Evolutionary conservation across 2,113 vertebrate species (phyloP), one percentile per base, ranked within the genome.

Genomic region (Mugil cephalus): DNA sequence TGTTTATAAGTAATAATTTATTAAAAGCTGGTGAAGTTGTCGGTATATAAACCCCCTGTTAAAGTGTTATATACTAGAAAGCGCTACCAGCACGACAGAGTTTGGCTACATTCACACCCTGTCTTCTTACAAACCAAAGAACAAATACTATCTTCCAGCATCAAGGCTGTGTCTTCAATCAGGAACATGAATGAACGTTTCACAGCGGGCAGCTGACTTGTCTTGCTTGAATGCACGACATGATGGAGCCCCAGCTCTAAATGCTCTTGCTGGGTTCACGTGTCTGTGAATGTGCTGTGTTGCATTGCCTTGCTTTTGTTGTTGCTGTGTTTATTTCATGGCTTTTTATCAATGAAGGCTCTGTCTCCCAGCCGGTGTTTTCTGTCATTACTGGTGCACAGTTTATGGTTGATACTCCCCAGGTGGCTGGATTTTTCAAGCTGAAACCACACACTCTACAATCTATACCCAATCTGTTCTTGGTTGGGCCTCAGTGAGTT

Each of bases 401-500:
- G 54, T 51, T 63, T 45, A 70, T 36, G 64, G 55, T 69, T 66
- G 30, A 83, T 71, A 34, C 12, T 3, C 6, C 54, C 12, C 12
- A 10, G 74, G 17, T 19, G 42, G 61, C 30, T 38, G 62, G 62
- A 47, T 70, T 72, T 48, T 59, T 54, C 70, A 65, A 52, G 66
- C 46, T 67, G 39, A 80, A 82, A 72, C 63, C 17, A 59, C 72
- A 68, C 52, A 8, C 36, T 75, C 21, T 50, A 53, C 58, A 80
- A 83, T 78, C 62, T 53, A 56, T 56, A 77, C 47, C 39, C 72
- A 82, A 80, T 88, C 72, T 74, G 34, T 35, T 80, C 61, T 80
- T 35, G 36, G 68, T 47, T 42, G n/a, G 60, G 52, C 52, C 70
- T 73, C 63, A 34, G 50, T 78, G 69, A 66, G 13, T 72, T 73